A percentile compares a stretch with the other conserved stretches of the same genome.
Evolutionary conservation across 2,113 vertebrate genomes (phyloP).

Genomic region (Cryptomyrus ogoouensis): DNA sequence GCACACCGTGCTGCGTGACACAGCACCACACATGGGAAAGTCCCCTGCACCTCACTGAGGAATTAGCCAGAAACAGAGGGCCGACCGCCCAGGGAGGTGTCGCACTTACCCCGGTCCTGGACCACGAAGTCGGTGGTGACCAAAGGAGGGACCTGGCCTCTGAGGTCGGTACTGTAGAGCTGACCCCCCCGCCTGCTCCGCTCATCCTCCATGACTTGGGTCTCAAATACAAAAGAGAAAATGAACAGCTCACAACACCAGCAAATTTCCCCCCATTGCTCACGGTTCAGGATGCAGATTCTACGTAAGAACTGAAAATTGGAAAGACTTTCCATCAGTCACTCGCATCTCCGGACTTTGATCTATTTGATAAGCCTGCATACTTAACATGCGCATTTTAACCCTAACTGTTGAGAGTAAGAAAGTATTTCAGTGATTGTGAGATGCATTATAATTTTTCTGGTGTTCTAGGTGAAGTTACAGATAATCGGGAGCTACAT

Average conservation of each 20-base stretch:
- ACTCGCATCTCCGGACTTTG: background rate
- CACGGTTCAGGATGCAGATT: background rate
- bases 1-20: background rate
- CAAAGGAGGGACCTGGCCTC: conserved; percentile 87
- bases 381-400: background rate
- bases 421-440: background rate
- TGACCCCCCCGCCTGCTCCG: conserved; percentile 67
- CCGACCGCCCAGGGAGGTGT: background rate
- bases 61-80: background rate
- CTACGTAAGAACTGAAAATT: background rate
- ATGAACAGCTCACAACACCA: background rate
- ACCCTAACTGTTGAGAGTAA: background rate
- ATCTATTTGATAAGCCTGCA: background rate
- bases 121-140: conserved; percentile 83
- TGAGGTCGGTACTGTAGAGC: conserved; percentile 72
- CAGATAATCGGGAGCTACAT: background rate
- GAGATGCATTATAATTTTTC: background rate
- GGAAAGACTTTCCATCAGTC: background rate
- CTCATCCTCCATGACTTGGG: conserved; percentile 85
- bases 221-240: conserved; percentile 56
- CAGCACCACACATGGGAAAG: background rate
- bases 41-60: background rate
- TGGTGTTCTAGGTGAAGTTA: background rate
- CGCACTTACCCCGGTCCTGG: conserved; percentile 87
- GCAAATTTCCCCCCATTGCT: background rate